Percentiles rank a stretch among this genome's conserved stretches.
Conservation (phyloP, 2,797 vertebrate genomes). For the Gadopsis bispinosus region DNA sequence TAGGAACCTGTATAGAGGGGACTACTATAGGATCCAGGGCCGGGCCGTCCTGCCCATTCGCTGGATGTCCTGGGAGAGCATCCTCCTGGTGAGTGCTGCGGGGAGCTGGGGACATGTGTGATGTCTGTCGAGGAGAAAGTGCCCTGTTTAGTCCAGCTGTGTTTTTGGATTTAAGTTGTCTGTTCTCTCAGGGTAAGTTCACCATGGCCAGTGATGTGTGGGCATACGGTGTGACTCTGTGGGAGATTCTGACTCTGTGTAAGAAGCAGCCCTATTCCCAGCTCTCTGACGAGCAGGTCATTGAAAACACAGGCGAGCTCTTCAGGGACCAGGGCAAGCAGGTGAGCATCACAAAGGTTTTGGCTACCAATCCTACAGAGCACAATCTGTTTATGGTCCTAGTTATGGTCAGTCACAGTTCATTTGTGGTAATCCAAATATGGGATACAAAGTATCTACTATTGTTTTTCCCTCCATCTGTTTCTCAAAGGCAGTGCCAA, state of each 20-base stretch:
- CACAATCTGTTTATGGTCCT: neutral
- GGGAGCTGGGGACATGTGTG: neutral
- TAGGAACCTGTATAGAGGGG: constrained; percentile 95
- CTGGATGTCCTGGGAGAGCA: constrained; percentile 99
- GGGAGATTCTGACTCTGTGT: constrained; percentile 96
- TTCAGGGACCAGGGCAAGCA: constrained; percentile 96
- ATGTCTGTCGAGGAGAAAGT: neutral
- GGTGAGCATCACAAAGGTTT: constrained; percentile 77
- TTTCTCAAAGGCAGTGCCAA: neutral
- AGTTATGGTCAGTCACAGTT: neutral
- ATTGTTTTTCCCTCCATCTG: neutral
- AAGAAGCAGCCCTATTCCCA: constrained; percentile 94
- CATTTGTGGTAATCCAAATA: neutral
- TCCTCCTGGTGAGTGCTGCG: constrained; percentile 88
- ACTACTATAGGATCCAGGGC: constrained; percentile 98
- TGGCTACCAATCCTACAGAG: neutral
- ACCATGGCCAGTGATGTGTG: constrained; percentile 97
- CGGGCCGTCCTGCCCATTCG: constrained; percentile 97
- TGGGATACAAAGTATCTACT: neutral
- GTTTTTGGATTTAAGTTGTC: neutral
- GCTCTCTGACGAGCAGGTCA: constrained; percentile 96
- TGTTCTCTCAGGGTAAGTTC: constrained; percentile 92
- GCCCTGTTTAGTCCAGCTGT: neutral
- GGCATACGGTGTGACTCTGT: constrained; percentile 95
- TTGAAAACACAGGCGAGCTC: constrained; percentile 98